Base-by-base conservation (phyloP, 2,797 vertebrate genomes). In the Ambastaia sidthimunki region DNA sequence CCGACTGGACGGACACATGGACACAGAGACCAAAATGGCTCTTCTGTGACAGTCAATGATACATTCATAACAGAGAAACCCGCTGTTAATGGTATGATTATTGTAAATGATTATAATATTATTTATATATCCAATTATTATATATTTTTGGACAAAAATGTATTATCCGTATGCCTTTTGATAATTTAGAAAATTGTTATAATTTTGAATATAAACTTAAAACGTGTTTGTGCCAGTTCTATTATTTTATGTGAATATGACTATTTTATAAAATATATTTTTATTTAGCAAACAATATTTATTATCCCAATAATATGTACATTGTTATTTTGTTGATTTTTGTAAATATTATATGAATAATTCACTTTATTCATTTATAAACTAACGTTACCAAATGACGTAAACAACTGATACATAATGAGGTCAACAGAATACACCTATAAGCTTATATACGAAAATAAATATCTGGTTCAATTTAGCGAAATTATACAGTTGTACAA, bases 1-100 rank as follows among this genome's bases (percentile, higher is more conserved):
- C 12, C 44, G 25, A 71, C 44, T 37, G 74, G 79, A 80, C 69
- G 78, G 83, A 78, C 47, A 44, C 50, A 69, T 59, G 65, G 75
- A 77, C 37, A 55, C 65, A 44, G 18, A 34, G 23, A 31, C 60
- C 7, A 48, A 47, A 59, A 80, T 23, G 41, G 48, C 52, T 68
- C 28, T 74, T 48, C 71, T 21, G n/a, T 13, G 70, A 73, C 70
- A 15, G 44, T 70, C 2, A 28, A 28, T 28, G 28, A 52, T 55
- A 18, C 68, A 21, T 10, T n/a, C 59, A 71, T n/a, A 23, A 69
- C 6, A 50, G 28, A 78, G 41, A 78, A 69, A 70, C 28, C 28
- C 31, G 57, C 37, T 41, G 25, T 21, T 19, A 47, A 4, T 28
- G 10, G 2, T 44, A 11, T 44, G 19, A 34, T 19, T 66, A 2